Conservation (phyloP, 2,797 vertebrate genomes). For the Neoniphon sammara region DNA sequence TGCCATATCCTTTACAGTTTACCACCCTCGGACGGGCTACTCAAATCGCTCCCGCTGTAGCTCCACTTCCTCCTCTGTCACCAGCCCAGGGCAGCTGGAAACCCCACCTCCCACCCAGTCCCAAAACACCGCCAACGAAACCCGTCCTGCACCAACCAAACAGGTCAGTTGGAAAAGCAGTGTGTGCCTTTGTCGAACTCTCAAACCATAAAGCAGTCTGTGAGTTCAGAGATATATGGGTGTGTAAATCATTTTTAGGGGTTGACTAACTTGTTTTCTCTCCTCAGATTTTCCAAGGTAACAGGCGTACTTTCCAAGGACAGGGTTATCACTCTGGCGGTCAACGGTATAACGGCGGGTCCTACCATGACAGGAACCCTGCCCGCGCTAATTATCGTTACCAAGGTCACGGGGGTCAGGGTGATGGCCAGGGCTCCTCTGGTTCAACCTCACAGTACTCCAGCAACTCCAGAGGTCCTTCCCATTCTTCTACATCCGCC, state of each 20-base stretch:
- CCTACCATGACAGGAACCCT: slow-evolving; percentile 79
- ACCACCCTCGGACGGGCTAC: slow-evolving; percentile 93
- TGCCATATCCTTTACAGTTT: slow-evolving; percentile 80
- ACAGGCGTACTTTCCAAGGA: slow-evolving; percentile 83
- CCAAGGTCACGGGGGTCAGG: slow-evolving; percentile 63
- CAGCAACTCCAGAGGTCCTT: slow-evolving; percentile 67
- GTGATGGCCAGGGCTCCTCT: slow-evolving; percentile 33
- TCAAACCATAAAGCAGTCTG: not conserved
- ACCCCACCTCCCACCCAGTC: slow-evolving; percentile 74
- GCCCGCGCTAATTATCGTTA: slow-evolving; percentile 78
- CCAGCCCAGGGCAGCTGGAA: slow-evolving; percentile 71
- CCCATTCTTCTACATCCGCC: slow-evolving; percentile 56
- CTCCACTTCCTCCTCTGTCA: slow-evolving; percentile 82
- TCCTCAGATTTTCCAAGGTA: slow-evolving; percentile 86
- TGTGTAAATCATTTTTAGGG: not conserved
- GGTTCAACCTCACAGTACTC: slow-evolving; percentile 61
- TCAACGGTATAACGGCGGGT: slow-evolving; percentile 81
- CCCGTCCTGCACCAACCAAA: slow-evolving; percentile 80
- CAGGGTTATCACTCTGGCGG: slow-evolving; percentile 84
- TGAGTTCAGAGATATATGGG: not conserved
- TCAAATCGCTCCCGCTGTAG: slow-evolving; percentile 89
- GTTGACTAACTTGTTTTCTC: slow-evolving; percentile 1
- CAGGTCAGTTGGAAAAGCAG: slow-evolving; percentile 81
- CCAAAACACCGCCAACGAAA: slow-evolving; percentile 69
- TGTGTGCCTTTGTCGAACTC: not conserved